phyloP scores from a whole-genome alignment of 2,113 vertebrate genomes.

The Fulica atra region DNA sequence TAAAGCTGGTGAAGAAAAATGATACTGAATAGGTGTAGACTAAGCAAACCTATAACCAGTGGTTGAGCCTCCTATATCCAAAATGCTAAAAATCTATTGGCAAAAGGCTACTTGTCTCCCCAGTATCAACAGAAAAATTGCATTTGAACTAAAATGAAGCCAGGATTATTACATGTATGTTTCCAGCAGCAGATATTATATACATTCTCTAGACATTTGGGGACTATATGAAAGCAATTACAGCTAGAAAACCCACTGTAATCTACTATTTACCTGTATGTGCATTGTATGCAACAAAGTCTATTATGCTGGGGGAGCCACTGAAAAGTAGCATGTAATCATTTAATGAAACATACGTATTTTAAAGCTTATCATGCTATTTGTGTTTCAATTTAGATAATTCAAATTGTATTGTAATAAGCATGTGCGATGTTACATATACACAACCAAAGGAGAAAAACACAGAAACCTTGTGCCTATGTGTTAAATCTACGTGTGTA shows the following conservation, averaged over 20 bases:
- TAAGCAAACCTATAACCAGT: neutral
- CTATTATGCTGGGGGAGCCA: neutral
- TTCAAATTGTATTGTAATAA: neutral
- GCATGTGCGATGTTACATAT: neutral
- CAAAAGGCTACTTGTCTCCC: neutral
- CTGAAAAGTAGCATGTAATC: neutral
- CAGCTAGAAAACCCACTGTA: neutral
- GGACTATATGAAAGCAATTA: neutral
- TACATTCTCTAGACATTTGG: neutral
- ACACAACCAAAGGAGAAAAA: neutral
- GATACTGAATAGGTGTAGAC: neutral
- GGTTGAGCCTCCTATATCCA: neutral
- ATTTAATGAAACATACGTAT: neutral
- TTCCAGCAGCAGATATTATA: neutral
- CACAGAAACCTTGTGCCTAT: neutral
- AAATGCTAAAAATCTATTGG: neutral
- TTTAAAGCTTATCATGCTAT: neutral
- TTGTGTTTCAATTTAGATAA: neutral
- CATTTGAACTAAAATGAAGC: neutral
- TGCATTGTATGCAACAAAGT: neutral
- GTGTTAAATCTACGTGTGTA: neutral
- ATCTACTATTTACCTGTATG: neutral
- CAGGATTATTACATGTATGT: neutral
- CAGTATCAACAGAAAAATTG: neutral
- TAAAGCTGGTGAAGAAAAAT: neutral